Evolutionary conservation across 1,140 invertebrate genomes (phyloP), one percentile per base, ranked within the genome.

Genomic region (Rhysida immarginata): DNA sequence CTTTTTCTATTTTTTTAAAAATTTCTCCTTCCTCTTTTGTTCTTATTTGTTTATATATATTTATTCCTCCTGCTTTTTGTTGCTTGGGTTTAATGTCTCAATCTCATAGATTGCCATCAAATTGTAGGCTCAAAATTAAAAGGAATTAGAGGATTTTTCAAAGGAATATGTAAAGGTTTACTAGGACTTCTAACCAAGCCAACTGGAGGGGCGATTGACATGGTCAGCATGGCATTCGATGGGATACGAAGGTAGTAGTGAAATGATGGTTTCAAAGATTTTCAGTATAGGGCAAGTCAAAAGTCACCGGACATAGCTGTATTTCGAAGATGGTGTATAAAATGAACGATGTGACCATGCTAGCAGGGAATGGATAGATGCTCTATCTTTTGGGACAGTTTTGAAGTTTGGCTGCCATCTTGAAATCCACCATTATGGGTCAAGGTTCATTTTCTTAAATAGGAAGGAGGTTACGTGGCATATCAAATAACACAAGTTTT

Each of bases 61-160:
- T 23, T 20, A 5, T 11, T 46, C 20, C 5, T 46, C 8, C 44
- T 46, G 44, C 44, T 46, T 20, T 16, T 5, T 18, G 8, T 3
- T 46, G 16, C 18, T 11, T 46, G 8, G 5, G 21, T 35, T 5
- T 35, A 35, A 8, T 5, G 29, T 35, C 29, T 20, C 44, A 8
- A 23, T 11, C 18, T 46, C 16, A 46, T 46, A 46, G 44, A 46
- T 8, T 5, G 44, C 16, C 44, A 46, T 46, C 44, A 35, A 58
- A 60, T 62, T 66, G 11, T 56, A 81, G 81, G 75, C 62, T 76
- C 74, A 46, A 75, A 80, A 58, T 77, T 81, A 62, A 80, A 81
- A 63, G 80, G 81, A 48, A 76, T 81, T 11, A 80, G 80, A 66
- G 78, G 80, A 53, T 82, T 82, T 64, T 79, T 83, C 61, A 78